Evolutionary conservation across 2,888 invertebrate genomes (phyloP), one percentile per base, ranked within the genome.

Genomic region (Serripes groenlandicus): DNA sequence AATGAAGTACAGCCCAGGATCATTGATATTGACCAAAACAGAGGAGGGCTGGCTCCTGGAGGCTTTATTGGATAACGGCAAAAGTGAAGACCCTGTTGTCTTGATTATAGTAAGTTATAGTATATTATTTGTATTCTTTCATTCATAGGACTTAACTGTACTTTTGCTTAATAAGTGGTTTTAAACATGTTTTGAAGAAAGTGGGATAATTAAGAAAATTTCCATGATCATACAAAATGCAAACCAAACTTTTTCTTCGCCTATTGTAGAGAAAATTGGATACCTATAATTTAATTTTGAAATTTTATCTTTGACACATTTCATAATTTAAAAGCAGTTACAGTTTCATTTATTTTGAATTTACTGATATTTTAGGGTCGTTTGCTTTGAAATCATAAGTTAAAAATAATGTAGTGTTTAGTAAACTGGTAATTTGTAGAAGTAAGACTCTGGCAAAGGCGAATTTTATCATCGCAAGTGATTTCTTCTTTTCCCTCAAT

Each of bases 41-140:
- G 84, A 84, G 49, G 84, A 84, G 26, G 84, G 84, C 54, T 84
- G 84, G 84, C 52, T 84, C n/a, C 71, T 84, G 28, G 80, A 84
- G 28, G 80, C 78, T n/a, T 73, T 75, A 32, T 68, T 84, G 23
- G 84, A 84, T 28, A 83, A 62, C 42, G 54, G 76, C 11, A 84
- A 84, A 66, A 60, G 34, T 30, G 78, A 77, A 5, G 80, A 84
- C 35, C 80, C 84, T 7, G 84, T 84, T 26, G 84, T 84, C 21
- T 58, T 75, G 21, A 71, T 77, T 26, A 72, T 81, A 21, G 84
- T 84, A 72, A 72, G 84, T 72, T 49, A 15, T 15, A 34, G 3
- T n/a, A n/a, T n/a, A 15, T 26, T 56, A 26, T 56, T 26, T 15
- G 5, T 21, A 3, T 58, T 7, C 23, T 58, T 58, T 58, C n/a